These are phyloP conservation scores for Echinarachnius parma DNA, from an alignment of 53 echinoderm and acorn worm genomes.

Conservation along the genomic window DNA sequence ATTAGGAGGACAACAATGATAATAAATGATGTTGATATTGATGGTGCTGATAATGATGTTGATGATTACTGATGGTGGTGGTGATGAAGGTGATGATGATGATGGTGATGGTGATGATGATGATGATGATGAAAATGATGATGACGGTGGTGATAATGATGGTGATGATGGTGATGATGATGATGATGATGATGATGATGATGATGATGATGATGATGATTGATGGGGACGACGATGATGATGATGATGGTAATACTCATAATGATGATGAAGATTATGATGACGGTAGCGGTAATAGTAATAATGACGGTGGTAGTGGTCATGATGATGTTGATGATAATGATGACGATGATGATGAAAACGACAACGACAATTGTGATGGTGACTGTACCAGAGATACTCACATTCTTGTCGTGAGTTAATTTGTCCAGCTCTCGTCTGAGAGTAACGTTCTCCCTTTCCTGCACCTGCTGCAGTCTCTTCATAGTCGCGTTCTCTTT, in stretches of 20 bases:
- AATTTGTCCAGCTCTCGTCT: conserved; percentile 1
- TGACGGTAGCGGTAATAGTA: background rate
- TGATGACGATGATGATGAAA: background rate
- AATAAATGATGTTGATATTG: background rate
- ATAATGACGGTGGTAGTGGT: conserved; percentile 8
- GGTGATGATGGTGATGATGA: conserved; percentile 38
- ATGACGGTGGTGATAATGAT: conserved; percentile 14
- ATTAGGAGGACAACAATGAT: conserved; percentile 3
- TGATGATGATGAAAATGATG: conserved; percentile 48
- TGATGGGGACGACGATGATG: conserved; percentile 35
- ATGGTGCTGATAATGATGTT: background rate
- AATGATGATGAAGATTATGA: conserved; percentile 15
- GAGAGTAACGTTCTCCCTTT: conserved; percentile 8
- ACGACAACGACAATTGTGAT: background rate
- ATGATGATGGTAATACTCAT: conserved; percentile 21
- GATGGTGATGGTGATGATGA: conserved; percentile 45
- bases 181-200: conserved; percentile 25
- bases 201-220: conserved; percentile 29
- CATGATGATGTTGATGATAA: conserved; percentile 26
- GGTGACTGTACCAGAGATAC: no score
- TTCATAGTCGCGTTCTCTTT: conserved; percentile 17
- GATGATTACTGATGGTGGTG: background rate
- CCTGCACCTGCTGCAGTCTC: conserved; percentile 19
- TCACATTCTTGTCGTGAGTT: no score
- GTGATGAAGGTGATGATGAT: conserved; percentile 29